These are phyloP conservation scores for Zaprionus capensis DNA, from an alignment of 1,140 invertebrate species.

Conservation along the genomic window DNA sequence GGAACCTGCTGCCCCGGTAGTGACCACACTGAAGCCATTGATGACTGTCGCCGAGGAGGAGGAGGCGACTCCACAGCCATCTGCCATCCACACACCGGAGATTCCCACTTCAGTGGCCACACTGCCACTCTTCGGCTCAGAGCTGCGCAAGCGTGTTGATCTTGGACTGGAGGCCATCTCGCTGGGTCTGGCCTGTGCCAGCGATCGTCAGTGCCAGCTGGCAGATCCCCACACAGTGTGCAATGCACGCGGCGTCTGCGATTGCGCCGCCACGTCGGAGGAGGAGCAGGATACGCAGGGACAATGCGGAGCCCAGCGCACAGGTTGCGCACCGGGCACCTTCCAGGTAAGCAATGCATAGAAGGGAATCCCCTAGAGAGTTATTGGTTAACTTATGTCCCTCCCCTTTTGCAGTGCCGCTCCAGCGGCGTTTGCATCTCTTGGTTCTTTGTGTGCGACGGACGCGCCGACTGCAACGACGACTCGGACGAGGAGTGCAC, in stretches of 20 bases:
- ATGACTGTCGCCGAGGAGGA: conserved; percentile 53
- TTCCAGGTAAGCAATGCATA: conserved; percentile 88
- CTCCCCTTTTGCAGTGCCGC: conserved; percentile 86
- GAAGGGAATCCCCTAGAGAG: neutral
- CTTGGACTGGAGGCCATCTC: conserved; percentile 87
- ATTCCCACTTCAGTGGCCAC: conserved; percentile 20
- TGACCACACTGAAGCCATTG: conserved; percentile 73
- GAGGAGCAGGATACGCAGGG: conserved; percentile 45
- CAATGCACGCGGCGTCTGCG: conserved; percentile 90
- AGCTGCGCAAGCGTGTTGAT: conserved; percentile 84
- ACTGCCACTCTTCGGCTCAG: conserved; percentile 38
- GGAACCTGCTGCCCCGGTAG: conserved; percentile 83
- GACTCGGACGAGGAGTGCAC: conserved; percentile 92
- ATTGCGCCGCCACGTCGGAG: conserved; percentile 87
- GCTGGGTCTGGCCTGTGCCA: conserved; percentile 90
- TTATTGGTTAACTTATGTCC: neutral
- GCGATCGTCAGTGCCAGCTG: conserved; percentile 90
- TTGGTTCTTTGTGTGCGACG: conserved; percentile 96
- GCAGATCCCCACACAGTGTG: conserved; percentile 92
- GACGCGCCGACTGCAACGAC: conserved; percentile 89
- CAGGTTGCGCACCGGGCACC: conserved; percentile 92
- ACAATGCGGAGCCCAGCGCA: conserved; percentile 89
- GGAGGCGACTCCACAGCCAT: conserved; percentile 63
- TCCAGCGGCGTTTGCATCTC: conserved; percentile 94
- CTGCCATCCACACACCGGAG: conserved; percentile 23